Base-by-base conservation (phyloP, 2,888 invertebrate species). In the Cosmopolites sordidus region DNA sequence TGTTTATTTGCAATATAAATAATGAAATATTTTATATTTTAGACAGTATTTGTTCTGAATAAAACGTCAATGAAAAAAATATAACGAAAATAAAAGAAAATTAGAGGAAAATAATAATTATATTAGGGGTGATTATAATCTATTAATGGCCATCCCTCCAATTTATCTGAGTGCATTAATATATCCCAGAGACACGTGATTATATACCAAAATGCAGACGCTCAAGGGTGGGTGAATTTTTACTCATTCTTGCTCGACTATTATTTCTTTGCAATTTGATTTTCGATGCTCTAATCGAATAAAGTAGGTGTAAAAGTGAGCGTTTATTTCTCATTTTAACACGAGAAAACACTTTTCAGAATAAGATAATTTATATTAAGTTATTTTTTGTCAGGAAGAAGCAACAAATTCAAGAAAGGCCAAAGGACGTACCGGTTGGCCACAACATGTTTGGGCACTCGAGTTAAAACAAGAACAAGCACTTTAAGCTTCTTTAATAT, bases 401-500 rank as follows among this genome's bases (percentile, higher is more conserved):
- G 71, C 70, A 58, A 61, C 67, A 60, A 65, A 65, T 59, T 62
- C 69, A 38, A 67, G 68, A 56, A 79, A 83, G 62, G 76, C 83
- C 53, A 92, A 92, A 73, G 93, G 93, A 0, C 82, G 96, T 52
- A 96, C 96, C 0, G 96, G 96, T 11, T 96, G 96, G 96, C 96
- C 95, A 0, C 94, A 96, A 68, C 92, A 93, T 73, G 95, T 95
- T 59, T 96, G 96, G 95, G 95, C 94, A 0, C 76, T 92, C 37
- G 89, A 90, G 68, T 73, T 91, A 61, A 84, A 89, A 73, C 84
- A 83, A 66, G 86, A 88, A 73, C 82, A 82, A 65, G 63, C 71
- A 50, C 66, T 70, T 4, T 56, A 54, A 50, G 5, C 11, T 9
- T 33, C 12, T 4, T 5, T 6, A 33, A 5, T 12, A 12, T 12